Conservation (phyloP, 1,140 invertebrate genomes). For the Andricus grossulariae region DNA sequence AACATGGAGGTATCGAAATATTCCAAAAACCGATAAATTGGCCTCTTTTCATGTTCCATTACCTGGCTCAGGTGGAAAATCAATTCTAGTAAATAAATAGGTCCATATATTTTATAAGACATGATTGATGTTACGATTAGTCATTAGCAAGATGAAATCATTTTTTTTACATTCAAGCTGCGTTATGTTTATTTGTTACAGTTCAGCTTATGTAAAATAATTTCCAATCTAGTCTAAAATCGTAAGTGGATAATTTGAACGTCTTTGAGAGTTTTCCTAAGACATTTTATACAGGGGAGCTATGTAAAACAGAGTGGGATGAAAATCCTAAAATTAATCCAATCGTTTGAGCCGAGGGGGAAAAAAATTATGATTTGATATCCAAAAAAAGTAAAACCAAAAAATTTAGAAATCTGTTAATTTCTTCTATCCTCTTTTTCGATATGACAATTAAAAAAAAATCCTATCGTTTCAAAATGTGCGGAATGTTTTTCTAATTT, state of each 20-base stretch:
- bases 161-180: slow-evolving; percentile 47
- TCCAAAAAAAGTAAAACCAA: too few relatives aligned
- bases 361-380: too few relatives aligned
- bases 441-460: too few relatives aligned
- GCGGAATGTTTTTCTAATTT: too few relatives aligned
- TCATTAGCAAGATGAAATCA: slow-evolving; percentile 41
- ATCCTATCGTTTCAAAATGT: too few relatives aligned
- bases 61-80: slow-evolving; percentile 3
- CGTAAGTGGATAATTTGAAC: slow-evolving; percentile 48
- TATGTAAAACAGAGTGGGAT: slow-evolving; percentile 1
- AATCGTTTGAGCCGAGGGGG: too few relatives aligned
- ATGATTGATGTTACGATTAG: slow-evolving; percentile 35
- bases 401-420: too few relatives aligned
- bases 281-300: slow-evolving; percentile 51
- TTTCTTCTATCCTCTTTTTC: too few relatives aligned
- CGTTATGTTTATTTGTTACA: slow-evolving; percentile 57
- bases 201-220: slow-evolving; percentile 60
- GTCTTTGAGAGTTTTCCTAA: slow-evolving; percentile 42
- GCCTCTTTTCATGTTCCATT: slow-evolving; percentile 4
- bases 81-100: slow-evolving; percentile 53
- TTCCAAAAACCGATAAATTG: background rate
- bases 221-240: slow-evolving; percentile 48
- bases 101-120: slow-evolving; percentile 39
- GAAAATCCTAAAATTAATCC: too few relatives aligned
- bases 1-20: too few relatives aligned